Percentiles rank a stretch among this genome's conserved stretches.
These are phyloP conservation scores for Ceriagrion tenellum DNA, from an alignment of 2,888 invertebrate genomes.

Conservation along the genomic window DNA sequence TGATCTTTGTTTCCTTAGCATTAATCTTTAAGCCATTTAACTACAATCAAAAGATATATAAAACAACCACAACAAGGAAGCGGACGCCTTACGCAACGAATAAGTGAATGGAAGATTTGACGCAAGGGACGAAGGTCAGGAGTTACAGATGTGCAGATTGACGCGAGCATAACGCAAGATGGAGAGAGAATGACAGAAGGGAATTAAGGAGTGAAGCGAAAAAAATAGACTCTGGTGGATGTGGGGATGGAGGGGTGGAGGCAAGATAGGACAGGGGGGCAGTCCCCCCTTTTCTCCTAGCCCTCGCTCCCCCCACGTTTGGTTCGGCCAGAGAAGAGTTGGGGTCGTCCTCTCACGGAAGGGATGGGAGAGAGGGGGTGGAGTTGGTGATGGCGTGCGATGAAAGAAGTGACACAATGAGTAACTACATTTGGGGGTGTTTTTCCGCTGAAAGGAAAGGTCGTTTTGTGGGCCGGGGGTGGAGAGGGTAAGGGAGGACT, in stretches of 20 bases:
- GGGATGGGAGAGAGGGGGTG: neutral
- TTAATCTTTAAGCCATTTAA: no score
- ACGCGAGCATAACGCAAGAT: neutral
- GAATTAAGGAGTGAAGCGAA: neutral
- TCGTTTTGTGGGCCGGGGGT: neutral
- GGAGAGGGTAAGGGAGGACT: neutral
- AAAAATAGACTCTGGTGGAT: neutral
- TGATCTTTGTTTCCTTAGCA: no score
- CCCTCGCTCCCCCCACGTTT: no score
- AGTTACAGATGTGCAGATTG: neutral
- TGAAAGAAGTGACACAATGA: slow-evolving; percentile 58
- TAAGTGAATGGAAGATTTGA: neutral
- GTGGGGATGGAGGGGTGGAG: neutral
- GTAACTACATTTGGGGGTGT: slow-evolving; percentile 57
- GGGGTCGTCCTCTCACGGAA: neutral
- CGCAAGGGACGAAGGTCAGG: neutral
- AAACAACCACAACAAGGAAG: no score
- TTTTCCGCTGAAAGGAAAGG: slow-evolving; percentile 40
- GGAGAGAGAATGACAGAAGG: neutral
- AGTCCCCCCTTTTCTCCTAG: neutral
- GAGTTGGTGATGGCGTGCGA: slow-evolving; percentile 14
- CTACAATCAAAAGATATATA: no score
- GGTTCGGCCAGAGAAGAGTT: neutral
- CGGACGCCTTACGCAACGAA: no score
- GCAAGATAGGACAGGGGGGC: neutral